phyloP scores from a whole-genome alignment of 2,113 vertebrate genomes.

The Chamaetylas fuelleborni region DNA sequence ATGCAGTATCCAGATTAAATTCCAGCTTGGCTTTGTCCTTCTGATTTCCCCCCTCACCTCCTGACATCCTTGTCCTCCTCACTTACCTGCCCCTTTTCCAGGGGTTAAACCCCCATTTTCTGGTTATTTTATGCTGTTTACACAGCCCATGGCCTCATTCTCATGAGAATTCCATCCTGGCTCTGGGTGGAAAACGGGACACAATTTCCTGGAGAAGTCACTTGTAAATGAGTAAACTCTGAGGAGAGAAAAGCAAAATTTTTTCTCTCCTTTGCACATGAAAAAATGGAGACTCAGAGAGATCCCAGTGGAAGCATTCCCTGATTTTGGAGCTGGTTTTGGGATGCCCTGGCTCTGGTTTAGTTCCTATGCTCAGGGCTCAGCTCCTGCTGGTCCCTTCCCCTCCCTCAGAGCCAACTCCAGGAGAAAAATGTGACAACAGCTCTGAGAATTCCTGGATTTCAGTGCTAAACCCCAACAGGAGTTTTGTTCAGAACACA shows the following conservation, averaged over 20 bases:
- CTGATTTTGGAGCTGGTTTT: neutral
- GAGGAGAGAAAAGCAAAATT: neutral
- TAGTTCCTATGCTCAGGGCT: accelerated
- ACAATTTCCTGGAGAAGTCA: neutral
- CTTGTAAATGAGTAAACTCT: accelerated
- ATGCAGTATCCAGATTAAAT: accelerated
- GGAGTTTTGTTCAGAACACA: neutral
- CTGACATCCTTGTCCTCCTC: neutral
- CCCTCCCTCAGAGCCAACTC: neutral
- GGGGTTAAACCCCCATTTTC: neutral
- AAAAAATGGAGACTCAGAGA: neutral
- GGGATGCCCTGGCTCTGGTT: neutral
- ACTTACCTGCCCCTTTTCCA: neutral
- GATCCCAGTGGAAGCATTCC: neutral
- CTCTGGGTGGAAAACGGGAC: accelerated
- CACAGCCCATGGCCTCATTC: accelerated
- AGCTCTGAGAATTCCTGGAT: neutral
- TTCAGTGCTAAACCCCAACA: neutral
- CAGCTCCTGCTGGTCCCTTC: neutral
- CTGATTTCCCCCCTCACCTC: neutral
- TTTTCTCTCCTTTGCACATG: neutral
- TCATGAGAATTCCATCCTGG: neutral
- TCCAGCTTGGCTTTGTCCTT: neutral
- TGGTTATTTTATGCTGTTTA: neutral
- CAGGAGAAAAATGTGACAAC: neutral